Percentiles rank a stretch among this genome's conserved stretches.
Evolutionary conservation across 2,888 invertebrate genomes (phyloP).

Genomic region (Pilophorus perplexus): DNA sequence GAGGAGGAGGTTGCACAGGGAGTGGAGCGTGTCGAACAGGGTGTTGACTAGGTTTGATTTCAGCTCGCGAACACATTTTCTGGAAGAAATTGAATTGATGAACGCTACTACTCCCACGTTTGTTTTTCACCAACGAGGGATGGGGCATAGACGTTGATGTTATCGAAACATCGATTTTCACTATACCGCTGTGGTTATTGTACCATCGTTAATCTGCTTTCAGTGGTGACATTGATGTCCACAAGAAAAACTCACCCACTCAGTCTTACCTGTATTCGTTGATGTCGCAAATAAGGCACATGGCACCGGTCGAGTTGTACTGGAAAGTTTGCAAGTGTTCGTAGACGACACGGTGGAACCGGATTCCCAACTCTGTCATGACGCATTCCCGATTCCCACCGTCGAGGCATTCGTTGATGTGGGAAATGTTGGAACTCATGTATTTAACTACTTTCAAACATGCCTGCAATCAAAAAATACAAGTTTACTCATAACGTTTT

Average conservation of each 20-base stretch:
- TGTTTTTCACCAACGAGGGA: no score
- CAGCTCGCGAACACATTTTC: slow-evolving; percentile 79
- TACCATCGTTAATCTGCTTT: no score
- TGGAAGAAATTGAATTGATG: slow-evolving; percentile 49
- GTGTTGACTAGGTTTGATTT: slow-evolving; percentile 75
- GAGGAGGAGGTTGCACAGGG: slow-evolving; percentile 89
- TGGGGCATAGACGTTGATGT: no score
- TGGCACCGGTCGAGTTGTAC: slow-evolving; percentile 92
- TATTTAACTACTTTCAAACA: slow-evolving; percentile 81
- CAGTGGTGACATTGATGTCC: no score
- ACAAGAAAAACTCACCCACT: not conserved
- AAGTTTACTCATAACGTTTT: slow-evolving; percentile 49
- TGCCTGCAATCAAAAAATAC: no score
- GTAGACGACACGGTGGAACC: slow-evolving; percentile 90
- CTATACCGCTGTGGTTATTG: no score
- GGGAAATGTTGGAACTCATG: slow-evolving; percentile 70
- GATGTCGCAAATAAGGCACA: slow-evolving; percentile 97
- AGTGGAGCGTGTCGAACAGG: slow-evolving; percentile 93
- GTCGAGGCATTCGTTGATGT: slow-evolving; percentile 79
- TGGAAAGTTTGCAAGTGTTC: slow-evolving; percentile 93
- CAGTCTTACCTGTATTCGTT: slow-evolving; percentile 70
- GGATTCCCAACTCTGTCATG: slow-evolving; percentile 81
- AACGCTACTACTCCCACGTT: no score
- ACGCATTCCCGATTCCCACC: slow-evolving; percentile 88
- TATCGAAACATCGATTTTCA: no score